A percentile compares a stretch with the other conserved stretches of the same genome.
Conservation (phyloP, 2,888 invertebrate species). For the Oscheius sp. region DNA sequence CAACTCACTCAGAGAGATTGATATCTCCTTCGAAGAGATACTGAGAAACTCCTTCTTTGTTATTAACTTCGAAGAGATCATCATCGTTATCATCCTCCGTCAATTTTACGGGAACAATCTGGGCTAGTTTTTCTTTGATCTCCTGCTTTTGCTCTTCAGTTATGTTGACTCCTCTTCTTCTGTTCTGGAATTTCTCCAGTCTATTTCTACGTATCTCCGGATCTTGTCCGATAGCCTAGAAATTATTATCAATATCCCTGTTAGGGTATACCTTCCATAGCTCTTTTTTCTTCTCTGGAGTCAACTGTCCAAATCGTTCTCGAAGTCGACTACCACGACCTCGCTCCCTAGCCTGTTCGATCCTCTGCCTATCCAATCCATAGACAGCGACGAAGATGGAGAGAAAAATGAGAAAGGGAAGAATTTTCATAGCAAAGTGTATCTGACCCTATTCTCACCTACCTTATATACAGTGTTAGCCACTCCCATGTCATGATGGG, state of each 20-base stretch:
- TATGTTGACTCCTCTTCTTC: neutral
- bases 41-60: constrained; percentile 16
- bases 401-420: too few species aligned
- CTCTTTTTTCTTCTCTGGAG: constrained; percentile 9
- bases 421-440: too few species aligned
- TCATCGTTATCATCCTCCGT: neutral
- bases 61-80: constrained; percentile 25
- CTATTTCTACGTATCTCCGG: neutral
- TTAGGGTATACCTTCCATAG: too few species aligned
- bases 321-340: neutral
- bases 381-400: too few species aligned
- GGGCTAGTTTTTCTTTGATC: neutral
- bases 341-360: neutral
- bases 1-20: constrained; percentile 24
- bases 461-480: too few species aligned
- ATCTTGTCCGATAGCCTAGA: neutral
- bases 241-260: too few species aligned
- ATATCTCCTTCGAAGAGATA: constrained; percentile 33
- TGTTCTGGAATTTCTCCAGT: neutral
- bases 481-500: too few species aligned
- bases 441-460: too few species aligned
- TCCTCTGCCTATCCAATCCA: too few species aligned
- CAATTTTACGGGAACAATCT: neutral
- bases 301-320: constrained; percentile 1
- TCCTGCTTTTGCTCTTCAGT: constrained; percentile 2